phyloP scores from a whole-genome alignment of 1,140 invertebrate species.

The Papilio polyxenes region DNA sequence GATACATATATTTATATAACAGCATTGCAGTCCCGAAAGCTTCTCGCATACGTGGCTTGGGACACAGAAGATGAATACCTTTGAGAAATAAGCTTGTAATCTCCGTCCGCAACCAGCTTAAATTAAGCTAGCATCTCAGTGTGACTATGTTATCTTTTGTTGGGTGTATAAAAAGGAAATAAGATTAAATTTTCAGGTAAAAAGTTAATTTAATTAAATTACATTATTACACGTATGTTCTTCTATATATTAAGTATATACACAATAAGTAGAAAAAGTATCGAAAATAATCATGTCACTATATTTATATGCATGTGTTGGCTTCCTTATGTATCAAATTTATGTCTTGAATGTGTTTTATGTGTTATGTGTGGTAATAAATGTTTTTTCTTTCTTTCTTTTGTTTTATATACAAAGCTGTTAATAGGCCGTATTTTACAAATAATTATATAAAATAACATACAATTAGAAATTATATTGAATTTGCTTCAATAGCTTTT shows the following conservation, averaged over 20 bases:
- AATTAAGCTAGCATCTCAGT: not conserved
- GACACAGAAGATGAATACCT: conserved; percentile 17
- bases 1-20: not conserved
- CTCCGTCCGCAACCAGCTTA: conserved; percentile 5
- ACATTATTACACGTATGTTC: too few relatives aligned
- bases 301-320: too few relatives aligned
- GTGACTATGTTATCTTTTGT: not conserved
- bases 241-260: too few relatives aligned
- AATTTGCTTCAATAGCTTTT: not conserved
- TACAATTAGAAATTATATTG: not conserved
- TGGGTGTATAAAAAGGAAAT: not conserved
- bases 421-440: not conserved
- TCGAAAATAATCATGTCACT: too few relatives aligned
- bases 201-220: too few relatives aligned
- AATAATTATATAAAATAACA: not conserved
- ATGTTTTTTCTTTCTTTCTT: too few relatives aligned
- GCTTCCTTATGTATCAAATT: too few relatives aligned
- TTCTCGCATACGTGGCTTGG: not conserved
- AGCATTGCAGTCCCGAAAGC: not conserved
- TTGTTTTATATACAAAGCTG: too few relatives aligned
- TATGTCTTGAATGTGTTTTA: too few relatives aligned
- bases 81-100: conserved; percentile 1
- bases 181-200: not conserved
- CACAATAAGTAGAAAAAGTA: too few relatives aligned
- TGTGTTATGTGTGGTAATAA: too few relatives aligned